Evolutionary conservation across 1,140 invertebrate species (phyloP).

Genomic region (Apolygus lucorum): DNA sequence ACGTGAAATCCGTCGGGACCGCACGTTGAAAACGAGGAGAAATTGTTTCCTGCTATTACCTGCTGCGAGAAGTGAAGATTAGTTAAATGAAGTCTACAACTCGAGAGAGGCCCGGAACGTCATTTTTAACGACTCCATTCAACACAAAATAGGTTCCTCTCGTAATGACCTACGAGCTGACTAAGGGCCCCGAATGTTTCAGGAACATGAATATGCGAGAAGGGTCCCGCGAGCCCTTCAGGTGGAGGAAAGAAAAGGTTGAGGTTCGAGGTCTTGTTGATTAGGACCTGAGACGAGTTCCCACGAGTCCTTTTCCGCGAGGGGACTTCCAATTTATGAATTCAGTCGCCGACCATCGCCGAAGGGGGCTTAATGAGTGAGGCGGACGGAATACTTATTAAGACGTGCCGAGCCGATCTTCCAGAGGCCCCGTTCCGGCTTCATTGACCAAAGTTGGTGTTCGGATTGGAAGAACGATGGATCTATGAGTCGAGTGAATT

Average conservation of each 20-base stretch:
- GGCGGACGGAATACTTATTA: constrained; percentile 5
- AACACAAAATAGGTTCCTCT: constrained; percentile 2
- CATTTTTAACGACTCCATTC: constrained; percentile 16
- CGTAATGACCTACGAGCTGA: neutral
- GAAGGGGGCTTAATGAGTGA: neutral
- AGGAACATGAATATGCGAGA: constrained; percentile 11
- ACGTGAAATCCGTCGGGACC: no score
- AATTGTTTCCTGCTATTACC: neutral
- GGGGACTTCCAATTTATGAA: constrained; percentile 1
- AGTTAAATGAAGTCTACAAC: neutral
- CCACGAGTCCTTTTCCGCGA: neutral
- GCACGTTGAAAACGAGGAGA: no score
- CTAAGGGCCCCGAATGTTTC: neutral
- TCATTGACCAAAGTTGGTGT: no score
- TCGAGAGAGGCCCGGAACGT: neutral
- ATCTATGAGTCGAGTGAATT: no score
- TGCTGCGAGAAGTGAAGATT: neutral
- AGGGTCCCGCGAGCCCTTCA: neutral
- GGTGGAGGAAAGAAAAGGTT: neutral
- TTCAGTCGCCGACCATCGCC: neutral
- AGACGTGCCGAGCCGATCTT: constrained; percentile 11
- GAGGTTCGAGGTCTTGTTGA: neutral
- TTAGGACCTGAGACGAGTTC: neutral
- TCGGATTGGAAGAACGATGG: no score
- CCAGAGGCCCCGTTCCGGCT: neutral